These are phyloP conservation scores for Mellivora capensis DNA, from an alignment of 2,113 vertebrate species.

Conservation along the genomic window DNA sequence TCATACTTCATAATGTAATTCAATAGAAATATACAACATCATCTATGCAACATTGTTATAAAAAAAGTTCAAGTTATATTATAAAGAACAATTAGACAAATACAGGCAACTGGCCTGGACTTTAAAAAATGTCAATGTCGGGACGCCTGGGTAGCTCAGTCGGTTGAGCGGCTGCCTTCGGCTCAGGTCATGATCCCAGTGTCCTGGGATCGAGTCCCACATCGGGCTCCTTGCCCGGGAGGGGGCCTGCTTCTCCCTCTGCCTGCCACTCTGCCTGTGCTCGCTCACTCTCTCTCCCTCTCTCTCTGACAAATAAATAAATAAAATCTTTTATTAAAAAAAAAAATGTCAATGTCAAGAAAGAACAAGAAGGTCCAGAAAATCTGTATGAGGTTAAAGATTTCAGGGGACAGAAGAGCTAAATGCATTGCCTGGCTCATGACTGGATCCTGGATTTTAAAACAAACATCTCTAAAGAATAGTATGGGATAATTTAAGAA, in stretches of 20 bases:
- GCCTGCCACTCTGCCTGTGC: no score
- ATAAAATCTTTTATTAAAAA: no score
- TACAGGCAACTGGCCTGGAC: not conserved
- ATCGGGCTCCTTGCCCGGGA: no score
- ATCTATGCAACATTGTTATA: not conserved
- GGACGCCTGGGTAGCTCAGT: no score
- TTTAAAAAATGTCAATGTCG: not conserved
- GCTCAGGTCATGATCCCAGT: no score
- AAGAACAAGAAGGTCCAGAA: not conserved
- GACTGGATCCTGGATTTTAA: not conserved
- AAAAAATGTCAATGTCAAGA: not conserved
- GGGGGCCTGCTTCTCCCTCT: no score
- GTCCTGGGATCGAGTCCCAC: no score
- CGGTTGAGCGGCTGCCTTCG: no score
- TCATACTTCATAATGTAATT: not conserved
- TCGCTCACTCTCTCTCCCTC: no score
- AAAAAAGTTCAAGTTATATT: not conserved
- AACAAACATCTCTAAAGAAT: not conserved
- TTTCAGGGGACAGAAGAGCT: not conserved
- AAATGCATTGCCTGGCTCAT: not conserved
- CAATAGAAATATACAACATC: not conserved
- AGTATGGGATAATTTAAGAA: not conserved
- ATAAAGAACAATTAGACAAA: not conserved
- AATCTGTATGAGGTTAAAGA: not conserved
- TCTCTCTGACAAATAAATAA: no score